Base-by-base conservation (phyloP, 2,113 vertebrate genomes). In the Ceyx melanurus region DNA sequence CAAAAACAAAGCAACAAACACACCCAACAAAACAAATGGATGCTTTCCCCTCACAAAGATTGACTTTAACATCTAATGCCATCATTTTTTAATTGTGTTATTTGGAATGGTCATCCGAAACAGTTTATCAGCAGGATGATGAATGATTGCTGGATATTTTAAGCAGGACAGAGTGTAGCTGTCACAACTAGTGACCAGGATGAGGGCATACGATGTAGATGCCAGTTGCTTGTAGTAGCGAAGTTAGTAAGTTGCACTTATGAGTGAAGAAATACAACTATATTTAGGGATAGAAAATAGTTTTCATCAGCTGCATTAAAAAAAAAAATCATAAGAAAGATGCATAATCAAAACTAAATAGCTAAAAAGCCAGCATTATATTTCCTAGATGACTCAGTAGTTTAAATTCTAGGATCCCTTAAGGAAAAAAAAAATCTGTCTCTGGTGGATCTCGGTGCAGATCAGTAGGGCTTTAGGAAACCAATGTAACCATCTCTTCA, bases 81-180 rank as follows among this genome's bases (percentile, higher is more conserved):
- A 20, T 33, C 0, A 10, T 26, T 60, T 78, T 87, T 23, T 0
- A 21, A 12, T 67, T 20, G 2, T 11, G 2, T 26, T 35, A 33
- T 93, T 83, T 67, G 71, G 43, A 45, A 9, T 8, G 29, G 29
- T 53, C 9, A n/a, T 33, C 11, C 22, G 37, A 31, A 75, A 11
- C 33, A 51, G 5, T 8, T n/a, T 6, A 1, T 46, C 7, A 10
- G 65, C n/a, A 42, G 48, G 35, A 35, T 12, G 6, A 23, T 50
- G 22, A n/a, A 4, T 33, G 31, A 20, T 46, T 70, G n/a, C 54
- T 86, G 87, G 42, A 0, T 79, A 3, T 66, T 57, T 45, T 51
- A 21, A 21, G 57, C 31, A 43, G 37, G 31, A 48, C 51, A 31
- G 13, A 25, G 28, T 22, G 58, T 25, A 5, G 11, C 10, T 15